Evolutionary conservation across 2,888 invertebrate species (phyloP).

Genomic region (Sarcophaga subvicina): DNA sequence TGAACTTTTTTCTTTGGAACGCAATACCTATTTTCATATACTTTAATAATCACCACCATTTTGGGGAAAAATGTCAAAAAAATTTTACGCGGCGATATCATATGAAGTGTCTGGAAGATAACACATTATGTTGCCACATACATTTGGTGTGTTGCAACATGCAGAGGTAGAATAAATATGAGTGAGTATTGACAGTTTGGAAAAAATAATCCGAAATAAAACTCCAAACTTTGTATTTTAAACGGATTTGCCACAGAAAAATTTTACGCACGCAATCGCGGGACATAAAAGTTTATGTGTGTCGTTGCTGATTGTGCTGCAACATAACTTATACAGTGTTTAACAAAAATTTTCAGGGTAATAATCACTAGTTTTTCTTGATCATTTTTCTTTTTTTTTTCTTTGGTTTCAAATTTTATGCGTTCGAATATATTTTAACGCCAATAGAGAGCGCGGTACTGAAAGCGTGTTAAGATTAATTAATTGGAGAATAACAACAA

Average conservation of each 20-base stretch:
- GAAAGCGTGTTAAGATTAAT: conserved; percentile 61
- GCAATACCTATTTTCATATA: neutral
- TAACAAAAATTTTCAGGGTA: conserved; percentile 24
- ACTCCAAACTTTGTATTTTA: conserved; percentile 23
- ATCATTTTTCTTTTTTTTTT: neutral
- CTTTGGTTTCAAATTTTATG: no score
- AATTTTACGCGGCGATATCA: conserved; percentile 34
- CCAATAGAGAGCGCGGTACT: conserved; percentile 19
- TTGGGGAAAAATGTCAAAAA: conserved; percentile 42
- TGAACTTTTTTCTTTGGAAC: no score
- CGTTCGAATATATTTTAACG: neutral
- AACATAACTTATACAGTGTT: conserved; percentile 3
- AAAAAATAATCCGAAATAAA: conserved; percentile 22
- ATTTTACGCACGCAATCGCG: conserved; percentile 58
- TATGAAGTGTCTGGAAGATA: conserved; percentile 58
- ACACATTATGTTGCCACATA: conserved; percentile 20
- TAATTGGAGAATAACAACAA: conserved; percentile 42
- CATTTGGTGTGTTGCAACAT: conserved; percentile 15
- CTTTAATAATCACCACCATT: neutral
- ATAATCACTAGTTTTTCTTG: conserved; percentile 7
- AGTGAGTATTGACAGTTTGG: conserved; percentile 37
- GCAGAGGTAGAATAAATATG: conserved; percentile 19
- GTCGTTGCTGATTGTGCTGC: neutral
- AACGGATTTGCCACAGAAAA: conserved; percentile 44
- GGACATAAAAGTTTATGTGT: conserved; percentile 28